Percentiles rank a stretch among this genome's conserved stretches.
phyloP scores from a whole-genome alignment of 1,140 invertebrate genomes.

The Aphis craccivora region DNA sequence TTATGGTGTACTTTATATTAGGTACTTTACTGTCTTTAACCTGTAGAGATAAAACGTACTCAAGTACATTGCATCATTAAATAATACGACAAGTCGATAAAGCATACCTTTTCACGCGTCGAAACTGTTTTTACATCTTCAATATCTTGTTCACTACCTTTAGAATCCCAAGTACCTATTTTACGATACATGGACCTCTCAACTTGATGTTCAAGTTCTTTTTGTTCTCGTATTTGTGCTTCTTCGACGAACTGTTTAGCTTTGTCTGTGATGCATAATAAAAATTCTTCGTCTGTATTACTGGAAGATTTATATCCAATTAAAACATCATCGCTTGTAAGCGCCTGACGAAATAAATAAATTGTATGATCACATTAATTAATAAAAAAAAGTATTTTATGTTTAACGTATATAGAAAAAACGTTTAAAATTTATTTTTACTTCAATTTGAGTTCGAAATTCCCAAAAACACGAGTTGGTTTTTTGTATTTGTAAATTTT shows the following conservation, averaged over 20 bases:
- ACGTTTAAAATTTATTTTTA: neutral
- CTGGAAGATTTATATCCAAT: constrained; percentile 43
- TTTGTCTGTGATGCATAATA: constrained; percentile 23
- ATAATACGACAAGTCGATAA: neutral
- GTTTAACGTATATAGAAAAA: neutral
- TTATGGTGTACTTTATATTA: neutral
- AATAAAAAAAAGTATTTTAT: neutral
- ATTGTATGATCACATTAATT: neutral
- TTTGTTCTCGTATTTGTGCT: neutral
- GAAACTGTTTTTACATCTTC: neutral
- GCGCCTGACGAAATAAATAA: neutral
- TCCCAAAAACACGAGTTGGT: constrained; percentile 26
- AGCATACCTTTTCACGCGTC: constrained; percentile 2
- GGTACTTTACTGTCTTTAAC: neutral
- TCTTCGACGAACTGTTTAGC: constrained; percentile 15
- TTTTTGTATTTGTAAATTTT: neutral
- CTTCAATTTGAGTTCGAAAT: constrained; percentile 24
- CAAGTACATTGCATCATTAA: neutral
- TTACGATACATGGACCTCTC: neutral
- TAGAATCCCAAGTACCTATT: neutral
- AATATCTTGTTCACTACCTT: constrained; percentile 19
- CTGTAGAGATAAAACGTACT: neutral
- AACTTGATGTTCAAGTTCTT: neutral
- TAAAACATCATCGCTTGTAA: constrained; percentile 10
- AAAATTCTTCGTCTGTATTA: constrained; percentile 30